A percentile compares a stretch with the other conserved stretches of the same genome.
Evolutionary conservation across 2,797 vertebrate species (phyloP).

Genomic region (Notoglanidium macrostoma): DNA sequence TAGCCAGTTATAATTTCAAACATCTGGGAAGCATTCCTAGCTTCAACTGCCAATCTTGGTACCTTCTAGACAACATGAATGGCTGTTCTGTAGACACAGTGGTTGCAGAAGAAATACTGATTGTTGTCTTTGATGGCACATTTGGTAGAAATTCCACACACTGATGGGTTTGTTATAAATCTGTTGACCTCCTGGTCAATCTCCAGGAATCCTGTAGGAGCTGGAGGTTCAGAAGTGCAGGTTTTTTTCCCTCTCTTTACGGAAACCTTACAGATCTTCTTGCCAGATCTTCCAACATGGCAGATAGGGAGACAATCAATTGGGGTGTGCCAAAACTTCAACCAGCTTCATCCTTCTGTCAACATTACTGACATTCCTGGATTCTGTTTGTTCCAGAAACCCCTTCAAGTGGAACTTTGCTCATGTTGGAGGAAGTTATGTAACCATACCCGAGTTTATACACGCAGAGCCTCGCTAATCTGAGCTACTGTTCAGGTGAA

Average conservation of each 20-base stretch:
- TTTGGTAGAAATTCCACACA: background rate
- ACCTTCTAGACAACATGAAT: background rate
- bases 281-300: background rate
- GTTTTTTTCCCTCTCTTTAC: background rate
- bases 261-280: background rate
- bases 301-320: background rate
- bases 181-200: background rate
- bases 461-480: constrained; percentile 9
- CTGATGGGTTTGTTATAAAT: background rate
- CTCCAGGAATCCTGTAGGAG: background rate
- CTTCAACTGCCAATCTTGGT: background rate
- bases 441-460: background rate
- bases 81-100: background rate
- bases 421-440: constrained; percentile 17
- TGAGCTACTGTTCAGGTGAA: constrained; percentile 29
- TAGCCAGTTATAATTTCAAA: background rate
- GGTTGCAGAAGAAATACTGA: background rate
- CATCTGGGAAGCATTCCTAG: background rate
- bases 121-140: background rate
- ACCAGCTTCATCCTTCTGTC: background rate
- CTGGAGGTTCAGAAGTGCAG: background rate
- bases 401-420: background rate
- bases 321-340: background rate
- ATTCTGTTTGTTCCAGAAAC: background rate
- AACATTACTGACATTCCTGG: background rate